Evolutionary conservation across 2,797 vertebrate genomes (phyloP).

Genomic region (Tinamus major): DNA sequence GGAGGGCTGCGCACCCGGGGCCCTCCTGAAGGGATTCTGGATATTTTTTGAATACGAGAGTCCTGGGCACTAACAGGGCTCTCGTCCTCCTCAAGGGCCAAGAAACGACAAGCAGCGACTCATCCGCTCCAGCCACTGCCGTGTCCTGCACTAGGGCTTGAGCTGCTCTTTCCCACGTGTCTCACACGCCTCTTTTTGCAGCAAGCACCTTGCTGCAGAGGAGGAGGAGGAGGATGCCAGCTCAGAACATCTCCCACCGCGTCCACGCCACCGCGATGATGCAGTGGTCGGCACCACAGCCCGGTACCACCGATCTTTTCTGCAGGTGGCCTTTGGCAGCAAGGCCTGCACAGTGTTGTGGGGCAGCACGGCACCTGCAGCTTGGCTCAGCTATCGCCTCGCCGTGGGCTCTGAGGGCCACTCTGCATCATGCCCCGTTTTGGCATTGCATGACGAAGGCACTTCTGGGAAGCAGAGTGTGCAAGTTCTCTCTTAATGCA

Average conservation of each 20-base stretch:
- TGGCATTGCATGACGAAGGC: background rate
- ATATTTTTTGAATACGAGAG: background rate
- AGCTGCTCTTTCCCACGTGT: rapidly evolving
- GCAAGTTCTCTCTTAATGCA: background rate
- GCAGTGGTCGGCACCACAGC: rapidly evolving
- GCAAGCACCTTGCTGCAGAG: background rate
- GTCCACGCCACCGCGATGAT: background rate
- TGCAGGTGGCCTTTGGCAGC: background rate
- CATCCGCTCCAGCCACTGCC: background rate
- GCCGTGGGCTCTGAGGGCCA: background rate
- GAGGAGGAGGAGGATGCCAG: background rate
- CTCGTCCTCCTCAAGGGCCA: background rate
- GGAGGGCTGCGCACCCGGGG: background rate
- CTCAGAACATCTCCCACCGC: background rate
- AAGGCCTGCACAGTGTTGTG: background rate
- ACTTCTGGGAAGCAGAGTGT: background rate
- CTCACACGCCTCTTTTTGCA: background rate
- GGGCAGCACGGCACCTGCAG: background rate
- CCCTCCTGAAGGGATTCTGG: background rate
- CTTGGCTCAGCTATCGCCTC: no score
- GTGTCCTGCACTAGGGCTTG: background rate
- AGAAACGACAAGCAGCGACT: background rate
- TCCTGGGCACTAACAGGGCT: background rate
- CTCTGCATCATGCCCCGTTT: rapidly evolving
- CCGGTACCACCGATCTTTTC: background rate